Conservation (phyloP, 2,797 vertebrate species). For the Tympanoctomys barrerae region DNA sequence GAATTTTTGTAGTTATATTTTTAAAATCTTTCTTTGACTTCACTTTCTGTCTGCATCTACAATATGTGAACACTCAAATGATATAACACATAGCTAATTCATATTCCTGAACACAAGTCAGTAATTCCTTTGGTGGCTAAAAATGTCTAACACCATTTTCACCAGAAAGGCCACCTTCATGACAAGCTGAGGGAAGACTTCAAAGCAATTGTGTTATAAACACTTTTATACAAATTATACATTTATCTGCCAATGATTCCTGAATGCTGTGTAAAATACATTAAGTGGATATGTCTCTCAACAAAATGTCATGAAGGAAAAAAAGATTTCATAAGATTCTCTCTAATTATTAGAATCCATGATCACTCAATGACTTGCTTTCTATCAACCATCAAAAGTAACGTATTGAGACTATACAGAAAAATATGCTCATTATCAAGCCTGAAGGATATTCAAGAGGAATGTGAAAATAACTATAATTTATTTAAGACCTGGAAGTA, state of each 20-base stretch:
- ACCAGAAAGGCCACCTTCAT: conserved; percentile 73
- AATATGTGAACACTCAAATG: conserved; percentile 76
- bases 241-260: conserved; percentile 84
- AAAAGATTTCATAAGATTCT: conserved; percentile 82
- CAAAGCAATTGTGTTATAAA: conserved; percentile 65
- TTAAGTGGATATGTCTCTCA: conserved; percentile 80
- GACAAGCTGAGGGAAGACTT: conserved; percentile 76
- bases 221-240: conserved; percentile 74
- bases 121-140: conserved; percentile 79
- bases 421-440: conserved; percentile 85
- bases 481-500: conserved; percentile 89
- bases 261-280: conserved; percentile 82
- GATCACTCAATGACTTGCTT: conserved; percentile 86
- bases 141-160: conserved; percentile 59
- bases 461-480: conserved; percentile 89
- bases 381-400: conserved; percentile 81
- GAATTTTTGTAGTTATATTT: conserved; percentile 69
- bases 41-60: conserved; percentile 76
- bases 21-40: conserved; percentile 79
- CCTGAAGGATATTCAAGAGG: conserved; percentile 87
- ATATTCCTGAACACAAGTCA: conserved; percentile 84
- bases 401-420: conserved; percentile 84
- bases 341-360: conserved; percentile 84
- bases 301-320: conserved; percentile 79
- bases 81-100: conserved; percentile 85